A percentile compares a stretch with the other conserved stretches of the same genome.
Evolutionary conservation across 1,140 invertebrate species (phyloP).

Genomic region (Periplaneta americana): DNA sequence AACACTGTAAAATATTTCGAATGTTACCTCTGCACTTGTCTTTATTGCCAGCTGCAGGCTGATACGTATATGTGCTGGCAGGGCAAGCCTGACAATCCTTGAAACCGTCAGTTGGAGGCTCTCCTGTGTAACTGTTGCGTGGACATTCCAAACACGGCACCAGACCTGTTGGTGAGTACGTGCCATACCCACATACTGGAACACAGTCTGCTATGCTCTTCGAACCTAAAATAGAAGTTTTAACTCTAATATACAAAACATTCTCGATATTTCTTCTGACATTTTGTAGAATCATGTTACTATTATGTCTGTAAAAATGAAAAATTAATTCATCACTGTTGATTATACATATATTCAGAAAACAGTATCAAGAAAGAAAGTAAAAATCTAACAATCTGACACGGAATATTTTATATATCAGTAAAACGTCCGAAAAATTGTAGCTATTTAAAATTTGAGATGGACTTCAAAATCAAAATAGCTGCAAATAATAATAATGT

Average conservation of each 20-base stretch:
- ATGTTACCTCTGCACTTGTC: constrained; percentile 76
- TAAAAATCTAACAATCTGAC: too few relatives aligned
- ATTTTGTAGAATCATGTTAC: neutral
- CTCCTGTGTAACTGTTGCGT: constrained; percentile 82
- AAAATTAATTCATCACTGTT: too few relatives aligned
- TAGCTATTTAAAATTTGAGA: too few relatives aligned
- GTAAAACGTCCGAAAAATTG: too few relatives aligned
- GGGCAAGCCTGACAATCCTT: constrained; percentile 93
- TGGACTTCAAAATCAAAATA: too few relatives aligned
- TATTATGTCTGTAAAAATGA: neutral
- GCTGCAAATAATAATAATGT: too few relatives aligned
- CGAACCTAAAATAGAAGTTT: constrained; percentile 40
- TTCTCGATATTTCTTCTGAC: neutral
- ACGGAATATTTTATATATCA: too few relatives aligned
- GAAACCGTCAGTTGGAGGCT: constrained; percentile 85
- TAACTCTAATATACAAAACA: neutral
- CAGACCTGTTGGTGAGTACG: constrained; percentile 89
- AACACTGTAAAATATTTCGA: too few relatives aligned
- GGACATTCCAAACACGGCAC: constrained; percentile 95
- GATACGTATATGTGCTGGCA: constrained; percentile 84
- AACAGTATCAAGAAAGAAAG: too few relatives aligned
- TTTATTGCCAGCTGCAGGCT: constrained; percentile 78
- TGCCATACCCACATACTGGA: constrained; percentile 93
- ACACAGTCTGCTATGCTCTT: constrained; percentile 78
- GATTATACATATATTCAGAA: too few relatives aligned